Base-by-base conservation (phyloP, 2,113 vertebrate species). In the Silurus glanis region DNA sequence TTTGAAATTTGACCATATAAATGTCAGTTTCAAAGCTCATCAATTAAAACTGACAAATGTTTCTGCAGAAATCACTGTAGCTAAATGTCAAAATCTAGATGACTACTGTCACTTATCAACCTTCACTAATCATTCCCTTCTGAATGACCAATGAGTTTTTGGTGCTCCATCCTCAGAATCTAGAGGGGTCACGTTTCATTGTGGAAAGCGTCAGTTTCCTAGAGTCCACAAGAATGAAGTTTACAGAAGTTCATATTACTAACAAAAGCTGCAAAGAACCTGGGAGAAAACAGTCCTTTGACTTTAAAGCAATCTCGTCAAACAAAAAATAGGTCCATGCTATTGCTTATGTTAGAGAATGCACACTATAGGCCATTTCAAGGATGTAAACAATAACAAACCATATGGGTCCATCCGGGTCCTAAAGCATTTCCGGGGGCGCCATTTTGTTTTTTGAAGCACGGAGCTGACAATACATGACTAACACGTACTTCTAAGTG, bases 231-330 rank as follows among this genome's bases (percentile, higher is more conserved):
- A 56, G 64, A 56, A 69, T 56, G 3, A 83, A 55, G 16, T 69
- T 83, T 28, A 69, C 5, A 69, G 13, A 28, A 64, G 9, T 53
- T 69, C 64, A 19, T 21, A 71, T 69, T 69, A 83, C 56, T 80
- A 67, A 53, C 47, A 14, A 69, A 69, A 37, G 64, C 82, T 21
- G n/a, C 1, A 1, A 83, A 53, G 80, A 47, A 49, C 53, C 25
- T 58, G 76, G 25, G 28, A 28, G 78, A 80, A 80, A 80, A 80
- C 81, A 67, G 25, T 23, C 28, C 5, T 76, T 71, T 37, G 51
- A 69, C 28, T 71, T 56, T 61, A 23, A 23, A 61, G 12, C 56
- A 1, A 61, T 58, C 53, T 23, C 10, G 13, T 12, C 16, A 21
- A 58, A 28, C 51, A 45, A 17, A 71, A 56, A 55, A 66, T 59